Base-by-base conservation (phyloP, 2,113 vertebrate genomes). In the Campylomormyrus numenius region DNA sequence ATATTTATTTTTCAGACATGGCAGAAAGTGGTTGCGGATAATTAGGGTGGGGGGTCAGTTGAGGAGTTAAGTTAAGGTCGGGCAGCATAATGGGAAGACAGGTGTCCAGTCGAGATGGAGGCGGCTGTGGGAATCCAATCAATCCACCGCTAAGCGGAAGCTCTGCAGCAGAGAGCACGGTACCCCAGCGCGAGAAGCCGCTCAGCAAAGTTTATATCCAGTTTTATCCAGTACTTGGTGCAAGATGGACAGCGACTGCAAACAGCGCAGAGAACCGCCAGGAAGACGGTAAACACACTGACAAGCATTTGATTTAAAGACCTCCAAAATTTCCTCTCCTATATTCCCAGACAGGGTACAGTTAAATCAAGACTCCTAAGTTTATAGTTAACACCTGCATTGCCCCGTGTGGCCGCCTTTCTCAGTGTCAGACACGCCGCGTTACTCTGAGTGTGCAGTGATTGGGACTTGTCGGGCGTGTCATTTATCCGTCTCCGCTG, bases 391-490 rank as follows among this genome's bases (percentile, higher is more conserved):
- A 88, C 85, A 88, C 86, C 86, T 80, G 85, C 39, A 27, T 8
- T 50, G 27, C 19, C 89, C 58, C 35, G 42, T 24, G 17, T 49
- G 6, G 45, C 21, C 27, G 24, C 24, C 24, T 17, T 31, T 46
- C 39, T 21, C 85, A 6, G 85, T 50, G n/a, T 49, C n/a, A 31
- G 74, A 11, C 42, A 31, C 85, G 45, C 21, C 27, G 24, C 24
- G 24, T 5, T 31, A 50, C 21, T 88, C 13, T 90, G 53, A 90
- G 90, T 46, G 74, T 80, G 50, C 52, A n/a, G 24, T 84, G 90
- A 90, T 46, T 88, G 86, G 17, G n/a, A 53, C n/a, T 90, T 88
- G 90, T 88, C 90, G 56, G 88, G 58, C 42, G 88, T 66, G 58
- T 48, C 70, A 48, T 90, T 88, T 88, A 88, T 88, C 42, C 49